A percentile compares a stretch with the other conserved stretches of the same genome.
Conservation (phyloP, 2,113 vertebrate genomes). For the Phyllopteryx taeniolatus region DNA sequence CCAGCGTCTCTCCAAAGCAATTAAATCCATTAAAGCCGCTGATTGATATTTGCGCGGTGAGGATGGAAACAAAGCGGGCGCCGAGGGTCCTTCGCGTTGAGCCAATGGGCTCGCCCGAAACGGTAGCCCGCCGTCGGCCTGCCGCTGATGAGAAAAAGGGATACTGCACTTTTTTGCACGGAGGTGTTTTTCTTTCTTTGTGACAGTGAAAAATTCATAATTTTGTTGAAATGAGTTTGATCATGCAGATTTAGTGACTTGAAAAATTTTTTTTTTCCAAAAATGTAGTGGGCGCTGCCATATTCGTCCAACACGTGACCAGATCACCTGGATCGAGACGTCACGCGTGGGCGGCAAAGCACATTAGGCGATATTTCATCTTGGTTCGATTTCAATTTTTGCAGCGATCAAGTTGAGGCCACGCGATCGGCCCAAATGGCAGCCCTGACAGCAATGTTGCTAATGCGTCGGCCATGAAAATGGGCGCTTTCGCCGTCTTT, state of each 20-base stretch:
- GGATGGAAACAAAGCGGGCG: conserved; percentile 28
- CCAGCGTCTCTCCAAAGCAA: conserved; percentile 49
- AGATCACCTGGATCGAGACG: too few species aligned
- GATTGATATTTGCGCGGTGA: conserved; percentile 47
- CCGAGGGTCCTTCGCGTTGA: conserved; percentile 9
- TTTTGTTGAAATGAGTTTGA: too few species aligned
- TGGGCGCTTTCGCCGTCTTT: conserved; percentile 19
- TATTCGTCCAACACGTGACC: too few species aligned
- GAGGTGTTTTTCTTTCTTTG: too few species aligned
- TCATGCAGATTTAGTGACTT: too few species aligned
- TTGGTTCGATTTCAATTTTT: neutral
- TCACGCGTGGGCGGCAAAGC: too few species aligned
- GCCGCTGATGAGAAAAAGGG: neutral
- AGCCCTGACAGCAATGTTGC: neutral
- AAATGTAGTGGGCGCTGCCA: too few species aligned
- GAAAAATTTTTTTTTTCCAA: too few species aligned
- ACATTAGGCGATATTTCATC: too few species aligned
- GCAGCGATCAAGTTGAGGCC: neutral
- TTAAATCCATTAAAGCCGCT: conserved; percentile 55
- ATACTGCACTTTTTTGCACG: too few species aligned
- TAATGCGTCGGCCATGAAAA: conserved; percentile 28
- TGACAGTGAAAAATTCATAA: too few species aligned
- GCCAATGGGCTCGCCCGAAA: neutral
- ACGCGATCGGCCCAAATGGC: too few species aligned
- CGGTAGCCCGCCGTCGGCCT: neutral